These are phyloP conservation scores for Pseudorasbora parva DNA, from an alignment of 2,113 vertebrate genomes.

Conservation along the genomic window DNA sequence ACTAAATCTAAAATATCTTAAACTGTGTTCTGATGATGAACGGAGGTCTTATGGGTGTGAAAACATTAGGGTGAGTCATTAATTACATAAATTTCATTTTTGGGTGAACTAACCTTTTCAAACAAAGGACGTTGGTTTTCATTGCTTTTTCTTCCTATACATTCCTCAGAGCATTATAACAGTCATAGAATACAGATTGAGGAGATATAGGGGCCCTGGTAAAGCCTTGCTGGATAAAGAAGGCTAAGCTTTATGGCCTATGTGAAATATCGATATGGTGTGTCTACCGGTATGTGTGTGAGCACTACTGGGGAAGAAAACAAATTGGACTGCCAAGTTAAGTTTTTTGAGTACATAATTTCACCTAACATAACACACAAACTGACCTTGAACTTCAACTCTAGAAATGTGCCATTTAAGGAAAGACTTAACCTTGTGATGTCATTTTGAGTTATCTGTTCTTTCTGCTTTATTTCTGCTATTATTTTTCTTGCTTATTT, in stretches of 20 bases:
- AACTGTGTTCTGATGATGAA: no score
- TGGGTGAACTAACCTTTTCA: no score
- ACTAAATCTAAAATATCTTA: no score
- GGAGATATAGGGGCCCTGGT: conserved; percentile 31
- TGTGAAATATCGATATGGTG: conserved; percentile 3
- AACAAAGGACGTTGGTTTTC: conserved; percentile 11
- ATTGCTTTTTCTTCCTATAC: neutral
- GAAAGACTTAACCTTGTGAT: neutral
- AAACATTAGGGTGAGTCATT: no score
- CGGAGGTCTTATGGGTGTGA: no score
- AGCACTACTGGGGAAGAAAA: neutral
- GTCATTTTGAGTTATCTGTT: neutral
- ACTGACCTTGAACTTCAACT: conserved; percentile 25
- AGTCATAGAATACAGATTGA: conserved; percentile 24
- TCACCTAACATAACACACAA: neutral
- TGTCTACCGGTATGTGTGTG: conserved; percentile 29
- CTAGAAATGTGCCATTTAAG: neutral
- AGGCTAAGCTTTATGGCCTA: neutral
- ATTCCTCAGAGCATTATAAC: conserved; percentile 44
- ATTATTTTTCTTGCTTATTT: neutral
- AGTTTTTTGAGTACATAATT: neutral
- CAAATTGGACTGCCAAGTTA: neutral
- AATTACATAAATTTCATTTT: no score
- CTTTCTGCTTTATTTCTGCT: neutral
- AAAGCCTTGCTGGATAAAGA: conserved; percentile 23